A percentile compares a stretch with the other conserved stretches of the same genome.
Evolutionary conservation across 1,140 invertebrate genomes (phyloP).

Genomic region (Cyclina sinensis): DNA sequence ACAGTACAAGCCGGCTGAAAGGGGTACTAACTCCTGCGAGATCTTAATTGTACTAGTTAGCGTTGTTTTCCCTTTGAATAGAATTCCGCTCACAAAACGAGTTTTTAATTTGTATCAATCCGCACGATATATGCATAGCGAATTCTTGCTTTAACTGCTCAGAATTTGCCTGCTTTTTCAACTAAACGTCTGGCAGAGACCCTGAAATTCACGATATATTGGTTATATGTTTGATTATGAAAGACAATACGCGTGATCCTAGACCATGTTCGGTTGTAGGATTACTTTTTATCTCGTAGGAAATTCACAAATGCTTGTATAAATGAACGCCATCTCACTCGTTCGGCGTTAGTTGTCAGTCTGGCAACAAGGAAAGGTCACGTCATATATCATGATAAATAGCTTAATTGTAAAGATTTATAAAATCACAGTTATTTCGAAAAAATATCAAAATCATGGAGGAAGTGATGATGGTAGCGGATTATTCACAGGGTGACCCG

Average conservation of each 20-base stretch:
- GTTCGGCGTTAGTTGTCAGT: slow-evolving; percentile 15
- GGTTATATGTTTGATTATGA: slow-evolving; percentile 4
- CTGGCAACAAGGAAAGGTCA: slow-evolving; percentile 29
- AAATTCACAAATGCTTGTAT: neutral
- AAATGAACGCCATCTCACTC: neutral
- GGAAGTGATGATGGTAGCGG: slow-evolving; percentile 74
- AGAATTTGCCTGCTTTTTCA: too few species aligned
- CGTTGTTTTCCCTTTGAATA: too few species aligned
- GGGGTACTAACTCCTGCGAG: too few species aligned
- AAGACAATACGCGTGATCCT: neutral
- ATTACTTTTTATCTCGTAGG: slow-evolving; percentile 5
- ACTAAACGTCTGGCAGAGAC: too few species aligned
- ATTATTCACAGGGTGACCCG: slow-evolving; percentile 72
- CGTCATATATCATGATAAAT: slow-evolving; percentile 58
- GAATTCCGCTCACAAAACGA: too few species aligned
- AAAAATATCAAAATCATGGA: slow-evolving; percentile 68
- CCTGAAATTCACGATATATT: too few species aligned
- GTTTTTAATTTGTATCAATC: too few species aligned
- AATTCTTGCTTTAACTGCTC: too few species aligned
- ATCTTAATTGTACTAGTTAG: too few species aligned
- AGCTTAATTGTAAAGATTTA: slow-evolving; percentile 22
- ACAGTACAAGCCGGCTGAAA: too few species aligned
- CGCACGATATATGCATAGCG: too few species aligned
- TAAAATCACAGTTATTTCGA: slow-evolving; percentile 52
- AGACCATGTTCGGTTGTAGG: neutral